Percentiles rank a stretch among this genome's conserved stretches.
These are phyloP conservation scores for Xestia xanthographa DNA, from an alignment of 2,888 invertebrate genomes.

Conservation along the genomic window DNA sequence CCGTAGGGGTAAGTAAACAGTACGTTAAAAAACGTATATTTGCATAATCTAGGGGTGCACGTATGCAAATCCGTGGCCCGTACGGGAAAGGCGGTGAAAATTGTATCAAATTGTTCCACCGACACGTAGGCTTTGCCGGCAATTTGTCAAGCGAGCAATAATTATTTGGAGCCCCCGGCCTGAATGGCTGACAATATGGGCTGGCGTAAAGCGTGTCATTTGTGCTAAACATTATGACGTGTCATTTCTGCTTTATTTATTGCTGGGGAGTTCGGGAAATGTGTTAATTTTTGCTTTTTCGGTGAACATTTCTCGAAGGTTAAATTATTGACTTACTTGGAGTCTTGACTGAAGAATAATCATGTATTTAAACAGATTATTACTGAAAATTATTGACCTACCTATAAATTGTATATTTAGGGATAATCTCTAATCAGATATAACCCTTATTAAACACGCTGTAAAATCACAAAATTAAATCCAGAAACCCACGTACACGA, in stretches of 20 bases:
- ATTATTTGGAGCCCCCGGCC: conserved; percentile 85
- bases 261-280: conserved; percentile 22
- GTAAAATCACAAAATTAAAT: conserved; percentile 57
- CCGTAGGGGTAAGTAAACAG: conserved; percentile 83
- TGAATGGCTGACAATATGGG: conserved; percentile 76
- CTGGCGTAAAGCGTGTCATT: conserved; percentile 67
- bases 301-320: not conserved
- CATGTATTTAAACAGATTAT: not conserved
- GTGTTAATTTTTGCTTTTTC: conserved; percentile 14
- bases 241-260: conserved; percentile 65
- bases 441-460: conserved; percentile 32
- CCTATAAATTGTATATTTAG: not conserved
- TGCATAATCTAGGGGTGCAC: conserved; percentile 87
- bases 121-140: conserved; percentile 87
- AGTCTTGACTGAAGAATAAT: not conserved
- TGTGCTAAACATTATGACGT: conserved; percentile 66
- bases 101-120: conserved; percentile 90
- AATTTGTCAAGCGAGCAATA: conserved; percentile 89
- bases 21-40: conserved; percentile 88
- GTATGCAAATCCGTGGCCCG: conserved; percentile 88
- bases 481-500: conserved; percentile 37
- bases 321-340: not conserved
- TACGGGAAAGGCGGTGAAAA: conserved; percentile 87
- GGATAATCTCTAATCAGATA: conserved; percentile 38
- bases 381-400: not conserved